Base-by-base conservation (phyloP, 2,888 invertebrate species). In the Ceraclea dissimilis region DNA sequence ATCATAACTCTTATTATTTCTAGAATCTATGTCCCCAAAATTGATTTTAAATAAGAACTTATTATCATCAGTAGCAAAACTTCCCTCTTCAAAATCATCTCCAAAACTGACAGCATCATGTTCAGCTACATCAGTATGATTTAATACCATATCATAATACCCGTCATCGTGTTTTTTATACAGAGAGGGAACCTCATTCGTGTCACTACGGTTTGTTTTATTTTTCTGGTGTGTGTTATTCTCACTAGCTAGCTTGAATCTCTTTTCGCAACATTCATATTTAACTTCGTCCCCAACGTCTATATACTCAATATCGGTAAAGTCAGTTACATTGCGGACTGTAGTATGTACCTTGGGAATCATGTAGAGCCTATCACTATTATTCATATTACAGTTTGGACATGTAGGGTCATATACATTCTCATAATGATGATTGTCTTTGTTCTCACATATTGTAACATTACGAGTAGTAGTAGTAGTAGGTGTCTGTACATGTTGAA, bases 21-120 rank as follows among this genome's bases (percentile, higher is more conserved):
- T 60, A 19, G 56, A 56, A 58, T 58, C 57, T 22, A 60, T 51
- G 44, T 62, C 62, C 2, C 56, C 54, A 44, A 49, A 60, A 52
- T 56, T 58, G 2, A 60, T 56, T 49, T 62, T 60, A 21, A 56
- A 60, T 33, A 60, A 47, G 16, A 60, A 55, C 21, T 52, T 61
- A 34, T 56, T 52, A 50, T 60, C 60, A 19, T 54, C 57, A 19
- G 49, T 48, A 46, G 43, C 54, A 33, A 56, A 33, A 46, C 34
- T 22, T 10, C 44, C 48, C 16, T 61, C 52, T 39, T 61, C 69
- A 58, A 72, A 72, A 61, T 73, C 72, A 0, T 66, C 65, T 2
- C 68, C 72, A 51, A 67, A 73, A 17, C 72, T 73, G 2, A 64
- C 60, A 49, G 54, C 52, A 13, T 50, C 54, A 8, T 17, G 34